Base-by-base conservation (phyloP, 2,888 invertebrate species). In the Thalpophila matura region DNA sequence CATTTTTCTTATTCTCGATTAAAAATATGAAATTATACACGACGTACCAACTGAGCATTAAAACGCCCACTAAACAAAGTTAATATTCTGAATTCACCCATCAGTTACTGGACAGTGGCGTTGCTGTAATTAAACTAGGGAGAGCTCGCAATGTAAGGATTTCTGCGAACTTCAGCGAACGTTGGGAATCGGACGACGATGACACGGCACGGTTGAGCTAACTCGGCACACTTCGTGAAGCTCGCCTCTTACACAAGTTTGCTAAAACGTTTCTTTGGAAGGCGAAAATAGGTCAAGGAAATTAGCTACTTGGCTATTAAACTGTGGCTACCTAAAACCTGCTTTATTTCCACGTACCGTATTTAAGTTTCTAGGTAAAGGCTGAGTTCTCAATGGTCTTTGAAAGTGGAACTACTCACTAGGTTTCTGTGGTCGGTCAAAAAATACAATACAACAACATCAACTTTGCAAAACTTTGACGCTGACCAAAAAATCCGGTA, bases 61-160 rank as follows among this genome's bases (percentile, higher is more conserved):
- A 56, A 40, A 40, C 24, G 6, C 20, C 14, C 14, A 55, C 6
- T 24, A 12, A 47, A 45, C 35, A 16, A 66, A 76, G 57, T 62
- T 53, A 67, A 61, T 66, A 54, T 59, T 61, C 63, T 51, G 60
- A 43, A 49, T 63, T 43, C 35, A 35, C 37, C 45, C 46, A 43
- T 55, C 66, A 56, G 62, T 62, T 35, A 56, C 54, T 40, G 62
- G 49, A 58, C 72, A 59, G 57, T 67, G 77, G 58, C 67, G 45
- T 71, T 71, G 50, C 40, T 56, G 63, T 67, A 76, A 76, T 76
- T 76, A 79, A 77, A 76, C 67, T 64, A 54, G 73, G 46, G 51
- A 63, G 51, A 47, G 55, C 59, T 56, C 45, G 59, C 42, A 43
- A 50, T 67, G 63, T 76, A 67, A 76, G 66, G 62, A 51, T 66